Evolutionary conservation across 2,113 vertebrate genomes (phyloP), one percentile per base, ranked within the genome.

Genomic region (Phoxinus phoxinus): DNA sequence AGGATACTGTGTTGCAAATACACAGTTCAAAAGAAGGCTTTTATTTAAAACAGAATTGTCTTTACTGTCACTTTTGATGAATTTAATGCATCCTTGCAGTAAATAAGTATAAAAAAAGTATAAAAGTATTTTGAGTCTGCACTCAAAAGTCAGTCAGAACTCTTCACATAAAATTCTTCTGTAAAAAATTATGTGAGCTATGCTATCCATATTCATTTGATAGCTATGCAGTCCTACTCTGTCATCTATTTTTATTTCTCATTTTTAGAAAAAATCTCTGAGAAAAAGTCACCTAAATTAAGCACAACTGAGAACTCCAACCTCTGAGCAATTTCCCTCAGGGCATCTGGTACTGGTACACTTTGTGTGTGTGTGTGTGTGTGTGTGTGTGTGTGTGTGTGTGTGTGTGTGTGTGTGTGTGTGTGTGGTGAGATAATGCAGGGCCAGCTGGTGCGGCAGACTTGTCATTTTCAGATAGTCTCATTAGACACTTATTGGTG

Each of bases 371-470:
- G n/a, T n/a, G n/a, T n/a, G n/a, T 41, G 35, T 17, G 7, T 10
- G 6, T 63, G 21, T 61, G 59, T 61, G 19, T 61, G 59, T 15
- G 6, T 9, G 17, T 61, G 19, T 61, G 25, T 65, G 23, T 32
- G 65, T 19, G 48, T 51, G 15, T 53, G 48, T 51, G 15, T 67
- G 63, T 65, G 63, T 51, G 73, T 75, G 77, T 44, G 59, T 48
- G 77, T 80, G 61, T 80, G 35, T 19, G n/a, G 25, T 67, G 61
- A 81, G 37, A 81, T 67, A 81, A 15, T 27, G 61, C 59, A 81
- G n/a, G 79, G 63, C 61, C 81, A 83, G 67, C 67, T 83, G 81
- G 30, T 56, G 65, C 46, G n/a, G 48, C 81, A 83, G 30, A 83
- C 81, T 82, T 81, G 25, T 35, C 27, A 48, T 81, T 81, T 82